These are phyloP conservation scores for Acromyrmex echinatior DNA, from an alignment of 1,140 invertebrate species.

Conservation along the genomic window DNA sequence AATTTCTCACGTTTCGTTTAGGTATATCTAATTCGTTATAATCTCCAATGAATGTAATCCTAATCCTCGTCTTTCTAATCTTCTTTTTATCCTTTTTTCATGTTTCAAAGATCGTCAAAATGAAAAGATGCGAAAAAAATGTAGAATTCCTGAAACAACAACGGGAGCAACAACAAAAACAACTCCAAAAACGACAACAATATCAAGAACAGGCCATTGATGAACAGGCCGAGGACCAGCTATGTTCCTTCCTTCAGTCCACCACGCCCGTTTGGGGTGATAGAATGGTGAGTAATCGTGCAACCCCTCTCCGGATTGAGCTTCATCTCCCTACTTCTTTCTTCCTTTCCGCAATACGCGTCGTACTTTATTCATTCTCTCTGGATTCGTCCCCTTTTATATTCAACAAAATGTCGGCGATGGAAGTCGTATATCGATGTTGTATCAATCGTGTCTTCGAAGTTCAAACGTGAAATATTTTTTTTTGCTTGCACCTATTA, in stretches of 20 bases:
- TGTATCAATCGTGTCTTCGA: background rate
- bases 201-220: conserved; percentile 52
- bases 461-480: background rate
- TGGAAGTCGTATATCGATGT: conserved; percentile 35
- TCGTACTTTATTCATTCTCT: conserved; percentile 11
- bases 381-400: conserved; percentile 32
- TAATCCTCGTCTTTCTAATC: background rate
- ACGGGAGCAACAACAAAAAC: conserved; percentile 26
- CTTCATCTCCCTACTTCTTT: conserved; percentile 38
- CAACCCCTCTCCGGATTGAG: conserved; percentile 68
- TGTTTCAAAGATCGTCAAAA: background rate
- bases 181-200: background rate
- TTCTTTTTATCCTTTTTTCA: background rate
- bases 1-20: background rate
- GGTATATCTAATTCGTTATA: background rate
- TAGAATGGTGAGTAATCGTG: conserved; percentile 84
- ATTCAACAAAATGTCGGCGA: conserved; percentile 68
- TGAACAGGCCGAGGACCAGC: conserved; percentile 47
- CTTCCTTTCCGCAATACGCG: conserved; percentile 12
- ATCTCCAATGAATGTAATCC: background rate
- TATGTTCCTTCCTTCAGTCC: conserved; percentile 75
- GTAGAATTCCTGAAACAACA: background rate
- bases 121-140: background rate
- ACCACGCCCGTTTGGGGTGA: conserved; percentile 84
- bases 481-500: background rate